phyloP scores from a whole-genome alignment of 2,888 invertebrate species.

The Epirrhoe alternata region DNA sequence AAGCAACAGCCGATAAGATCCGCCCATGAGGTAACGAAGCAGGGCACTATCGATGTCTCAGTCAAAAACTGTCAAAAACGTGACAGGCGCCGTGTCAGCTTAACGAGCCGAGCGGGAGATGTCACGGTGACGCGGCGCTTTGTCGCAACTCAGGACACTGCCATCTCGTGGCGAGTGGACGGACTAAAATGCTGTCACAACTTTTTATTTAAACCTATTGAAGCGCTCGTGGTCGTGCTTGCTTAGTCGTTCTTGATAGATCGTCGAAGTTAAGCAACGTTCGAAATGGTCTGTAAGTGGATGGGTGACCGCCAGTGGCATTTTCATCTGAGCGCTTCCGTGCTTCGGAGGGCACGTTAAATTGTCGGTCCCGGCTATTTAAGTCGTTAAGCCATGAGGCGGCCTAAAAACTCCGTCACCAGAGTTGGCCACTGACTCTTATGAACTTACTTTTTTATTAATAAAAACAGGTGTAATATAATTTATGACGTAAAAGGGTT shows the following conservation, averaged over 20 bases:
- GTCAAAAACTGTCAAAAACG: slow-evolving; percentile 83
- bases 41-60: slow-evolving; percentile 82
- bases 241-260: no score
- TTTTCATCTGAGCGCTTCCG: no score
- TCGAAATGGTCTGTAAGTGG: no score
- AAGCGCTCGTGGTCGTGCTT: no score
- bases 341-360: no score
- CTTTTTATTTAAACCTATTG: background rate
- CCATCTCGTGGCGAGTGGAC: slow-evolving; percentile 72
- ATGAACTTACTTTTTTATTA: no score
- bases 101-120: slow-evolving; percentile 76
- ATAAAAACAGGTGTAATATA: slow-evolving; percentile 75
- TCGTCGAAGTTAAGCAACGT: no score
- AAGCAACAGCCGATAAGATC: slow-evolving; percentile 79
- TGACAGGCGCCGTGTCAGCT: slow-evolving; percentile 82
- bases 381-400: no score
- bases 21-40: slow-evolving; percentile 79
- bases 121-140: slow-evolving; percentile 71
- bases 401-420: no score
- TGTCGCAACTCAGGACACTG: slow-evolving; percentile 49
- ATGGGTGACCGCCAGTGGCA: no score
- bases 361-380: no score
- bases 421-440: no score
- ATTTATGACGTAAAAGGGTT: slow-evolving; percentile 81
- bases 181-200: background rate